Evolutionary conservation across 2,797 vertebrate species (phyloP), one percentile per base, ranked within the genome.

Genomic region (Threskiornis aethiopicus): DNA sequence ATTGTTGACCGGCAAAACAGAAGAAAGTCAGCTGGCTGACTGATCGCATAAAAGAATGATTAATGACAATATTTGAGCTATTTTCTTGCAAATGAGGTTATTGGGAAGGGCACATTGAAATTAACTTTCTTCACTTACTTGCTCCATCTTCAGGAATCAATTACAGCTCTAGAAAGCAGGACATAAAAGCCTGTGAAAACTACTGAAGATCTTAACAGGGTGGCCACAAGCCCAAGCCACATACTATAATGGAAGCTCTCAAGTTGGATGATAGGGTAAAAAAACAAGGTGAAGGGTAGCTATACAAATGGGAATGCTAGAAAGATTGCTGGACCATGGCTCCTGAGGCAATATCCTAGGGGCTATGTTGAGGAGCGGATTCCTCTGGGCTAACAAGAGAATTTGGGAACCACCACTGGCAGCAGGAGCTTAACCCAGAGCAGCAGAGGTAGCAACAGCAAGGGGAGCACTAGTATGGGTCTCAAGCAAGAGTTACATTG

Each of bases 41-140:
- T 66, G 89, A 79, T 55, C 71, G 81, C 19, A 1, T 81, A 78
- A 91, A 95, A 65, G 69, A 65, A 79, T 69, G 76, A 95, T 91
- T 86, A 95, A 95, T 86, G 66, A 55, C 82, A 91, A 44, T 84
- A 93, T 88, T 6, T 88, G 83, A 95, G 79, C 89, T 84, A 81
- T 96, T 91, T 96, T 91, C 4, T 80, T 91, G 54, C 72, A 95
- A 84, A 91, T 93, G 62, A 94, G 91, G 93, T 96, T 95, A 96
- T 59, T 94, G 76, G 70, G 89, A 95, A 96, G 94, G 96, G 86
- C 96, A 95, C 42, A 49, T 1, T 13, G 51, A 94, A 96, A 95
- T 91, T 85, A 95, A 93, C 89, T 94, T 93, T 81, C 91, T 84
- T 90, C 65, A 65, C 76, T 89, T 46, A 78, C 66, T 84, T 80